These are phyloP conservation scores for Menura novaehollandiae DNA, from an alignment of 2,113 vertebrate species.

Conservation along the genomic window DNA sequence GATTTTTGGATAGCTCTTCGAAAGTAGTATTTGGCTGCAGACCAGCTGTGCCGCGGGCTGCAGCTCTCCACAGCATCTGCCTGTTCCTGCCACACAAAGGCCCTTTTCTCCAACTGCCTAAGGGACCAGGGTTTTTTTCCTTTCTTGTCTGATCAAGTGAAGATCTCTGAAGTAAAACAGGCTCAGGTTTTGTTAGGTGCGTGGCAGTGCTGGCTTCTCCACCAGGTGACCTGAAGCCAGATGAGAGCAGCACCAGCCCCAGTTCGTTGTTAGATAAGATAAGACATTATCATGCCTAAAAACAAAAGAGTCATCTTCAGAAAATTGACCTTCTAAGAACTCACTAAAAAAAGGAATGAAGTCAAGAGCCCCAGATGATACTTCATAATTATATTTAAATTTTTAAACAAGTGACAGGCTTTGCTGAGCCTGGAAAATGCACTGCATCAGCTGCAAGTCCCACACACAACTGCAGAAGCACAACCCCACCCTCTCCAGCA, in stretches of 20 bases:
- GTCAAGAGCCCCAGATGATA: neutral
- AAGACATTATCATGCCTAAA: neutral
- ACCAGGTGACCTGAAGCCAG: neutral
- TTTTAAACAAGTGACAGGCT: neutral
- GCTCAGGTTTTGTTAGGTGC: neutral
- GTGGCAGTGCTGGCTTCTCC: neutral
- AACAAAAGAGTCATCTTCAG: neutral
- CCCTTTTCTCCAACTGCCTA: neutral
- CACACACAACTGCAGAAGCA: accelerated
- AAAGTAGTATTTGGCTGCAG: neutral
- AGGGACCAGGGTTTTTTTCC: neutral
- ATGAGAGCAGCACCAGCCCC: neutral
- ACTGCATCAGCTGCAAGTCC: neutral
- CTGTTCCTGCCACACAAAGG: slow-evolving; percentile 8
- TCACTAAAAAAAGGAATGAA: neutral
- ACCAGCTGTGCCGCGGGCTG: neutral
- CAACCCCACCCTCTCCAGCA: neutral
- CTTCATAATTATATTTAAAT: neutral
- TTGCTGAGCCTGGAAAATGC: neutral
- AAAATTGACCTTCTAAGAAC: neutral
- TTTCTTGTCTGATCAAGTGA: neutral
- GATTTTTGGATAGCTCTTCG: neutral
- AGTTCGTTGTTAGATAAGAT: neutral
- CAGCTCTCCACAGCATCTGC: neutral
- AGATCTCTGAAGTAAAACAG: neutral